phyloP scores from a whole-genome alignment of 1,140 invertebrate species.

The Tachypleus tridentatus region DNA sequence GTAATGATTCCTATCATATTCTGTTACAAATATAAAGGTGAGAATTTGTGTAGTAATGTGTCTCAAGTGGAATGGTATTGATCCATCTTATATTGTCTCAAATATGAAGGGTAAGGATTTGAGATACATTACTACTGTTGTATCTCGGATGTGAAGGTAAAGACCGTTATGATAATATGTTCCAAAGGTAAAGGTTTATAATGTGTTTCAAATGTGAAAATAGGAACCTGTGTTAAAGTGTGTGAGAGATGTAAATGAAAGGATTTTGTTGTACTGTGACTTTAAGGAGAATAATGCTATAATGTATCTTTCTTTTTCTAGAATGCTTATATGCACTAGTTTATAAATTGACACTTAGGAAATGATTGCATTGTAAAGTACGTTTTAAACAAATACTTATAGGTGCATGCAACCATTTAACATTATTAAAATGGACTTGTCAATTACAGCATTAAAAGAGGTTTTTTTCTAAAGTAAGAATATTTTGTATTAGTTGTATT shows the following conservation, averaged over 20 bases:
- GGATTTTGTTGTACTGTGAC: no score
- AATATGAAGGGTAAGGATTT: conserved; percentile 4
- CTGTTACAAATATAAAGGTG: no score
- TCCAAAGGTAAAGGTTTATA: neutral
- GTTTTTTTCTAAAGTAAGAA: conserved; percentile 7
- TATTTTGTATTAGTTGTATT: conserved; percentile 13
- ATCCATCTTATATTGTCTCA: conserved; percentile 6
- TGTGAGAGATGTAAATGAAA: no score
- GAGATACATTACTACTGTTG: neutral
- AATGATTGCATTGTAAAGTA: conserved; percentile 2
- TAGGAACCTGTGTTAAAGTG: neutral
- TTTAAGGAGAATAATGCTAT: no score
- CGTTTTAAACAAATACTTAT: neutral
- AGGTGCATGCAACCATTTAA: conserved; percentile 4
- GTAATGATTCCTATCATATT: no score
- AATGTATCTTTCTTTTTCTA: conserved; percentile 1
- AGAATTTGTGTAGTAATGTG: no score
- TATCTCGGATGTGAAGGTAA: neutral
- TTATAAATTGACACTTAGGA: neutral
- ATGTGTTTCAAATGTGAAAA: conserved; percentile 2
- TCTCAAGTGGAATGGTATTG: neutral
- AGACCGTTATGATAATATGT: neutral
- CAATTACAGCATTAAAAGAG: conserved; percentile 1
- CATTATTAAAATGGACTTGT: neutral
- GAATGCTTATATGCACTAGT: conserved; percentile 6